A percentile compares a stretch with the other conserved stretches of the same genome.
These are phyloP conservation scores for Lates japonicus DNA, from an alignment of 2,797 vertebrate genomes.

Conservation along the genomic window DNA sequence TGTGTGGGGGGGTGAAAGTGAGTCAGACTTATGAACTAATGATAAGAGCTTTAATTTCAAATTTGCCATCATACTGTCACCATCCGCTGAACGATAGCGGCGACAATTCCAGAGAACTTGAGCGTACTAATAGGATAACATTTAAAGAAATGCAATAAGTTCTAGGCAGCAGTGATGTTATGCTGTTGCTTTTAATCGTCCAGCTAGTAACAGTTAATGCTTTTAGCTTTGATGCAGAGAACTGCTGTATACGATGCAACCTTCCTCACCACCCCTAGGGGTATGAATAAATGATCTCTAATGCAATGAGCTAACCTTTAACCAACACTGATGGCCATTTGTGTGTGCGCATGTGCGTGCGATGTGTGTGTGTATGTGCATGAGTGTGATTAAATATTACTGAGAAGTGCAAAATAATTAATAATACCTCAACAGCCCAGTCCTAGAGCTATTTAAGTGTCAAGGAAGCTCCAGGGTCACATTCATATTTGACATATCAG, in stretches of 20 bases:
- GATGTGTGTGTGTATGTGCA: background rate
- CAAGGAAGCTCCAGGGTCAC: slow-evolving; percentile 42
- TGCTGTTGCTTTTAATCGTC: slow-evolving; percentile 39
- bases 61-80: slow-evolving; percentile 44
- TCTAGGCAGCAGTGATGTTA: slow-evolving; percentile 12
- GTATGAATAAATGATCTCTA: slow-evolving; percentile 77
- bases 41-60: slow-evolving; percentile 61
- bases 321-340: slow-evolving; percentile 44
- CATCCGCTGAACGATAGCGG: background rate
- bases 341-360: background rate
- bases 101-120: background rate
- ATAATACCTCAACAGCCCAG: slow-evolving; percentile 48
- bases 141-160: slow-evolving; percentile 34
- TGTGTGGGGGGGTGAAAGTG: slow-evolving; percentile 42
- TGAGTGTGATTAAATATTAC: slow-evolving; percentile 72
- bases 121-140: slow-evolving; percentile 10
- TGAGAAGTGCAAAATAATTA: slow-evolving; percentile 68
- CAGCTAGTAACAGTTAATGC: slow-evolving; percentile 42
- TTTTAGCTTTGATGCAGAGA: slow-evolving; percentile 48
- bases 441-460: slow-evolving; percentile 32
- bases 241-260: slow-evolving; percentile 24
- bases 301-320: slow-evolving; percentile 63
- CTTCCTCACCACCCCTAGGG: slow-evolving; percentile 32
- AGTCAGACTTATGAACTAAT: slow-evolving; percentile 67
- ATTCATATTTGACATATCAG: slow-evolving; percentile 60